Percentiles rank a stretch among this genome's conserved stretches.
phyloP scores from a whole-genome alignment of 2,797 vertebrate genomes.

The Squalus acanthias region DNA sequence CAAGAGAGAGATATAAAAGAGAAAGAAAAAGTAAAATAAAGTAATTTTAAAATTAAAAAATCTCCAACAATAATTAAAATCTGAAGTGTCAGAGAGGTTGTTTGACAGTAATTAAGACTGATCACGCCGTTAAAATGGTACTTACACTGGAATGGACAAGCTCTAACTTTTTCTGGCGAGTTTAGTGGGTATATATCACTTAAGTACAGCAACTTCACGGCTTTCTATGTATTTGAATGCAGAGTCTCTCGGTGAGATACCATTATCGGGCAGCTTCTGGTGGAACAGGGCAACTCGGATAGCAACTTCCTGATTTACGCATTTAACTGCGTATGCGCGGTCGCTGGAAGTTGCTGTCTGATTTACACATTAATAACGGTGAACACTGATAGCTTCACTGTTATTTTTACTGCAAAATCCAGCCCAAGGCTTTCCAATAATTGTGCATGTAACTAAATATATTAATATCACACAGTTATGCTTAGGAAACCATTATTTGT shows the following conservation, averaged over 20 bases:
- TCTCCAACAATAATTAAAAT: too few species aligned
- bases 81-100: too few species aligned
- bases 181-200: too few species aligned
- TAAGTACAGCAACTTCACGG: too few species aligned
- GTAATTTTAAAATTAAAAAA: too few species aligned
- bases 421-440: not conserved
- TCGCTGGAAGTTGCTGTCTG: not conserved
- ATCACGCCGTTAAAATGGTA: too few species aligned
- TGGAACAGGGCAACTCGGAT: not conserved
- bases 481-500: not conserved
- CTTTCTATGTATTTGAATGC: not conserved
- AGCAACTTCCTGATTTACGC: too few species aligned
- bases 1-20: not conserved
- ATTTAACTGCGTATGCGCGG: not conserved
- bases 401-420: not conserved
- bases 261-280: not conserved
- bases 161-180: too few species aligned
- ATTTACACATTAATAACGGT: not conserved
- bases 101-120: too few species aligned
- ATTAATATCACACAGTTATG: not conserved
- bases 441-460: not conserved
- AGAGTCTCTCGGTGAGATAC: not conserved
- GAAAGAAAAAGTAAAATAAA: not conserved
- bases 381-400: not conserved
- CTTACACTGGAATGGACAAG: too few species aligned